phyloP scores from a whole-genome alignment of 2,113 vertebrate genomes.

The Notarius lentiginosus region DNA sequence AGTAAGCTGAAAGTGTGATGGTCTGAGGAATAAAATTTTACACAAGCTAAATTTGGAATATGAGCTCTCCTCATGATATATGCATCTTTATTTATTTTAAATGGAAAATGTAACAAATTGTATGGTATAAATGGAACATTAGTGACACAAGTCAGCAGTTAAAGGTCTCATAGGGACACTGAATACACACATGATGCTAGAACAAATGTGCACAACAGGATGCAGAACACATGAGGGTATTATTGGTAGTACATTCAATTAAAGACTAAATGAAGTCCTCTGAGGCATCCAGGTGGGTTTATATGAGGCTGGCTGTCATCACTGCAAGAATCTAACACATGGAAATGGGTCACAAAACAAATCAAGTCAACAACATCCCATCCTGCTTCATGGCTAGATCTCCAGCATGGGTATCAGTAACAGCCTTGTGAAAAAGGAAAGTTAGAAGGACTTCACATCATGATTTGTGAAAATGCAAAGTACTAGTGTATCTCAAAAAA shows the following conservation, averaged over 20 bases:
- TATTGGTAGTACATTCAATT: neutral
- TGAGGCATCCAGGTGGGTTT: neutral
- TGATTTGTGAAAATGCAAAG: neutral
- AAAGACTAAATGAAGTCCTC: neutral
- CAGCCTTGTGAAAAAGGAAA: neutral
- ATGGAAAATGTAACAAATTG: neutral
- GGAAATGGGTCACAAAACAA: neutral
- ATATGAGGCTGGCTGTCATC: constrained; percentile 6
- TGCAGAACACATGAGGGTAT: neutral
- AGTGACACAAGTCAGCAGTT: neutral
- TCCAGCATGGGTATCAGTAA: neutral
- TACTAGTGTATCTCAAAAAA: too few relatives aligned
- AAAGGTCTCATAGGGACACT: neutral
- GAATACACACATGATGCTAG: neutral
- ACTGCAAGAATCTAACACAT: neutral
- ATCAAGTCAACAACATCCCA: neutral
- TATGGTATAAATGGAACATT: neutral
- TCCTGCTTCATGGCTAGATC: neutral
- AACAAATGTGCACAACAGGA: constrained; percentile 1
- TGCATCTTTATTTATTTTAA: neutral
- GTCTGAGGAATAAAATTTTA: neutral
- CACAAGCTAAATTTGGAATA: neutral
- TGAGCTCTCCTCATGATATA: neutral
- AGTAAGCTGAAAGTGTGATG: neutral
- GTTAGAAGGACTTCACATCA: neutral